Evolutionary conservation across 2,113 vertebrate genomes (phyloP), one percentile per base, ranked within the genome.

Genomic region (Dasyprocta punctata): DNA sequence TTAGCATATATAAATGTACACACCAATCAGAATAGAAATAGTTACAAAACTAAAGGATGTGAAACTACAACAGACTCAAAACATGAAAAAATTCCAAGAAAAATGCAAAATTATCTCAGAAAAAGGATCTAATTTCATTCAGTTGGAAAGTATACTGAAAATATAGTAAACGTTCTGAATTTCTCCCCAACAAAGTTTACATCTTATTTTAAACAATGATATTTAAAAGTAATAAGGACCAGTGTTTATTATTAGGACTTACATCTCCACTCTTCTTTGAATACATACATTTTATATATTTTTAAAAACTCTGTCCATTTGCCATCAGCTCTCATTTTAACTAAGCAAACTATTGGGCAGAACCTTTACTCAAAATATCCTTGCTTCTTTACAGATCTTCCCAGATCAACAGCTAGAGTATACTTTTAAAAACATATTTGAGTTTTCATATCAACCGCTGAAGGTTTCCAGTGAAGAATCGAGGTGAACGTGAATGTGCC

Each of bases 101-200:
- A 94, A 89, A 33, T n/a, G 22, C 30, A 91, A 56, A 75, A 81
- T 81, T 52, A 58, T 82, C 60, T 84, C n/a, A 71, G n/a, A 90
- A 85, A 58, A 11, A 60, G 7, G 16, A 69, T 38, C 36, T 69
- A 69, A 69, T n/a, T 69, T 38, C 17, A n/a, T n/a, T n/a, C 6
- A 36, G 36, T n/a, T 69, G n/a, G 67, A n/a, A 38, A 69, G 17
- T 19, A 69, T 19, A 69, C 67, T 69, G 67, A 69, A 69, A 69
- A n/a, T n/a, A 69, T n/a, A 20, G 3, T 54, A 82, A n/a, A 78
- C 73, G 0, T 1, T 93, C n/a, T 65, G 41, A 92, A 77, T 30
- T 0, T 22, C 30, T 83, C 30, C n/a, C 33, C 24, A 58, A 95
- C 0, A 36, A 73, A 19, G 41, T 63, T 58, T 24, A 73, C 26